Evolutionary conservation across 2,113 vertebrate genomes (phyloP).

Genomic region (human): DNA sequence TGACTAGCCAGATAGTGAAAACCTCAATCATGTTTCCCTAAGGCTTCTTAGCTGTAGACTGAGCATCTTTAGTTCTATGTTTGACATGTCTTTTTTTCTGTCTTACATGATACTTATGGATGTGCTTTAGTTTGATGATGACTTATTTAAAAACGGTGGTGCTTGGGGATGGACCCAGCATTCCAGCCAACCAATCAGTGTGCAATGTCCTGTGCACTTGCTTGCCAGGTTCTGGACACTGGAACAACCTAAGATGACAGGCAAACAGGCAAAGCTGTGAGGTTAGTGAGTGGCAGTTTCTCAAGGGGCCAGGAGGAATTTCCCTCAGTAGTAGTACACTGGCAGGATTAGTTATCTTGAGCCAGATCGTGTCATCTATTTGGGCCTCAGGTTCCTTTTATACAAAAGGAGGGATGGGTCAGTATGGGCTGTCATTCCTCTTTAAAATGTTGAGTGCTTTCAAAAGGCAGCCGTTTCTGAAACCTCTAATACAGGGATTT

Average conservation of each 20-base stretch:
- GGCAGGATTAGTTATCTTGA: not conserved
- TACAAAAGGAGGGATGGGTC: not conserved
- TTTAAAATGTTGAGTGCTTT: not conserved
- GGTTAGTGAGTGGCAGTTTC: not conserved
- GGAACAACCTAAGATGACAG: not conserved
- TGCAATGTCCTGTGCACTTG: not conserved
- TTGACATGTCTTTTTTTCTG: not conserved
- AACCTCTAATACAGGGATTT: not conserved
- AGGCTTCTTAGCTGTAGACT: not conserved
- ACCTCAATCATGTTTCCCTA: not conserved
- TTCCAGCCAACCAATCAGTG: too few species aligned
- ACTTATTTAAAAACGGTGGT: not conserved
- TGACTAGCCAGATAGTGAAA: not conserved
- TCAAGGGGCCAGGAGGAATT: not conserved
- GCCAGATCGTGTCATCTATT: not conserved
- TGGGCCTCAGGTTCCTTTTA: not conserved
- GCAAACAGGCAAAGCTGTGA: not conserved
- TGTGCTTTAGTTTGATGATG: not conserved
- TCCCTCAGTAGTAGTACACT: not conserved
- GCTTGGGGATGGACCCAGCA: not conserved
- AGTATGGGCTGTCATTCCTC: not conserved
- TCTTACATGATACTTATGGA: not conserved
- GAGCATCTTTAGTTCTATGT: not conserved
- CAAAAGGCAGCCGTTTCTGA: not conserved
- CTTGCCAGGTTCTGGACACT: not conserved